These are phyloP conservation scores for Mechanitis messenoides DNA, from an alignment of 2,888 invertebrate genomes.

Conservation along the genomic window DNA sequence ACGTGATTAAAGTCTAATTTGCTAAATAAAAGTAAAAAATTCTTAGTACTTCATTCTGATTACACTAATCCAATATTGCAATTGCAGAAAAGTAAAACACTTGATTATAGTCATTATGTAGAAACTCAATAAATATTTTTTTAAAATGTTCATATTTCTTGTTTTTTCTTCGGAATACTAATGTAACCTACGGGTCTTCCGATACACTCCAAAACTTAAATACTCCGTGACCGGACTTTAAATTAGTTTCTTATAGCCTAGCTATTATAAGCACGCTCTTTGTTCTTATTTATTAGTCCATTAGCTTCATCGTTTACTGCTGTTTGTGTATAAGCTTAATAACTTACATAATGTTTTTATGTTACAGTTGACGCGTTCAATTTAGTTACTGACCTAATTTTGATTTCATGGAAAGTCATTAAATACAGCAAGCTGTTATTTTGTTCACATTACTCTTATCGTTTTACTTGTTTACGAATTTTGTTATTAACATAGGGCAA, in stretches of 20 bases:
- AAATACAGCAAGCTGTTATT: too few relatives aligned
- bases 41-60: too few relatives aligned
- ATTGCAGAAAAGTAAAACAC: too few relatives aligned
- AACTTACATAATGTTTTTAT: not conserved
- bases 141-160: slow-evolving; percentile 11
- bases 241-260: slow-evolving; percentile 22
- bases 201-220: slow-evolving; percentile 19
- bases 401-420: too few relatives aligned
- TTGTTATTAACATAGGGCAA: too few relatives aligned
- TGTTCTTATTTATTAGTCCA: slow-evolving; percentile 29
- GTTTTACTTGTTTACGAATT: too few relatives aligned
- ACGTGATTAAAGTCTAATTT: not conserved
- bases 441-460: too few relatives aligned
- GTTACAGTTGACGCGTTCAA: too few relatives aligned
- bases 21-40: not conserved
- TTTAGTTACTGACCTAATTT: too few relatives aligned
- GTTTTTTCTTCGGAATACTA: slow-evolving; percentile 16
- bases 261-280: slow-evolving; percentile 20
- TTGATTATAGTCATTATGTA: not conserved
- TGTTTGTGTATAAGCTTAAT: slow-evolving; percentile 11
- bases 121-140: not conserved
- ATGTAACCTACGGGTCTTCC: slow-evolving; percentile 15
- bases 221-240: slow-evolving; percentile 25
- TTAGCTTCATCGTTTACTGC: slow-evolving; percentile 19
- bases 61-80: too few relatives aligned